Evolutionary conservation across 2,113 vertebrate species (phyloP).

Genomic region (Nettapus auritus): DNA sequence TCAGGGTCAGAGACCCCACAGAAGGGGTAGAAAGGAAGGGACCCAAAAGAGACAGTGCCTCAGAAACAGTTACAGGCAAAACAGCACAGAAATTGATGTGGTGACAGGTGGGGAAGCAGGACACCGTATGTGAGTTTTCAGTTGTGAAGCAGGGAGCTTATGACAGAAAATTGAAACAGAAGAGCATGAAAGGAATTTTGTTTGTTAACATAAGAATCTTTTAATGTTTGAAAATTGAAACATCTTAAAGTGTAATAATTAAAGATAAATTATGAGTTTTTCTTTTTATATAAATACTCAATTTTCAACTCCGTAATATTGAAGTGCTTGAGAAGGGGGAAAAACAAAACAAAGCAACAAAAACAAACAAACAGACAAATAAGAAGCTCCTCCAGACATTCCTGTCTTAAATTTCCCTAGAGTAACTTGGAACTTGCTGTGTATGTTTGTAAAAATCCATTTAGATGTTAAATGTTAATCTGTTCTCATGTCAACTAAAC

Average conservation of each 20-base stretch:
- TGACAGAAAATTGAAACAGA: neutral
- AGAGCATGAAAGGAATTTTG: neutral
- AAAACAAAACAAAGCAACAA: too few species aligned
- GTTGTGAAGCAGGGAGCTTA: neutral
- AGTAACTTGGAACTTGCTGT: neutral
- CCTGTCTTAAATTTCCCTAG: neutral
- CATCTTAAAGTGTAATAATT: neutral
- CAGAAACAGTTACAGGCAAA: neutral
- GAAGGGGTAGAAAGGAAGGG: neutral
- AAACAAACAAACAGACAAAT: too few species aligned
- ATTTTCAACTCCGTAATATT: neutral
- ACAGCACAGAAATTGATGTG: neutral
- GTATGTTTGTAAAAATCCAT: neutral
- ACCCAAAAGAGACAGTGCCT: neutral
- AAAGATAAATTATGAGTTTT: neutral
- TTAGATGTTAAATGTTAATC: neutral
- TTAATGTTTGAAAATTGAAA: neutral
- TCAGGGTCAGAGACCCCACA: neutral
- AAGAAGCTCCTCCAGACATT: neutral
- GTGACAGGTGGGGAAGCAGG: neutral
- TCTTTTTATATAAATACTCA: rapidly evolving
- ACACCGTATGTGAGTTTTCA: neutral
- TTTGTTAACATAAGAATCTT: neutral
- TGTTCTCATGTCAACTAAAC: neutral
- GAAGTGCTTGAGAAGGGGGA: rapidly evolving